These are phyloP conservation scores for Drosophila neutralis DNA, from an alignment of 2,888 invertebrate species.

Conservation along the genomic window DNA sequence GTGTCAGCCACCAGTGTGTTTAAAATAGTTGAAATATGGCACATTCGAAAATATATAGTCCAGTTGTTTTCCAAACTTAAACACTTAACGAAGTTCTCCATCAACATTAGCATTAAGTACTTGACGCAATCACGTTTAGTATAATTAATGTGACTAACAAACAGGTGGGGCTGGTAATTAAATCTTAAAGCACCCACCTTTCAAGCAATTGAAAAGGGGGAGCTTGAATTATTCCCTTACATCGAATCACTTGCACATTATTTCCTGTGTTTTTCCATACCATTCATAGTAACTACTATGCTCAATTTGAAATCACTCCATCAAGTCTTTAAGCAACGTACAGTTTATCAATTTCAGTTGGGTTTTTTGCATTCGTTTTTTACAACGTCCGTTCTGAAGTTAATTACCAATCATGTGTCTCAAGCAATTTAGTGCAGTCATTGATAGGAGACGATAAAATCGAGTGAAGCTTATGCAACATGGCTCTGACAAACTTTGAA, in stretches of 20 bases:
- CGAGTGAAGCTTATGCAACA: constrained; percentile 40
- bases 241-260: not conserved
- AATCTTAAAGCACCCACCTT: not conserved
- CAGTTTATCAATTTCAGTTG: constrained; percentile 9
- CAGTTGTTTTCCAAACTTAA: constrained; percentile 18
- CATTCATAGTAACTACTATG: not conserved
- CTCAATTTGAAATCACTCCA: not conserved
- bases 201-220: not conserved
- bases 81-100: constrained; percentile 13
- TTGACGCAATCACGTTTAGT: constrained; percentile 7
- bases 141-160: constrained; percentile 2
- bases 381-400: constrained; percentile 9
- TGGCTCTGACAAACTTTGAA: constrained; percentile 46
- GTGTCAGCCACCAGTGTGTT: constrained; percentile 58
- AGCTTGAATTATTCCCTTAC: not conserved
- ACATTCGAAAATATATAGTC: constrained; percentile 23
- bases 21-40: constrained; percentile 69
- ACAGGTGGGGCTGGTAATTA: constrained; percentile 1
- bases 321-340: constrained; percentile 11
- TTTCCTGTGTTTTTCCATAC: not conserved
- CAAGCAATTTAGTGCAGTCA: constrained; percentile 43
- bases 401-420: constrained; percentile 34
- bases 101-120: constrained; percentile 13
- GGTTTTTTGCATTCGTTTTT: not conserved
- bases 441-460: constrained; percentile 48